These are phyloP conservation scores for Ceramica pisi DNA, from an alignment of 2,888 invertebrate genomes.

Conservation along the genomic window DNA sequence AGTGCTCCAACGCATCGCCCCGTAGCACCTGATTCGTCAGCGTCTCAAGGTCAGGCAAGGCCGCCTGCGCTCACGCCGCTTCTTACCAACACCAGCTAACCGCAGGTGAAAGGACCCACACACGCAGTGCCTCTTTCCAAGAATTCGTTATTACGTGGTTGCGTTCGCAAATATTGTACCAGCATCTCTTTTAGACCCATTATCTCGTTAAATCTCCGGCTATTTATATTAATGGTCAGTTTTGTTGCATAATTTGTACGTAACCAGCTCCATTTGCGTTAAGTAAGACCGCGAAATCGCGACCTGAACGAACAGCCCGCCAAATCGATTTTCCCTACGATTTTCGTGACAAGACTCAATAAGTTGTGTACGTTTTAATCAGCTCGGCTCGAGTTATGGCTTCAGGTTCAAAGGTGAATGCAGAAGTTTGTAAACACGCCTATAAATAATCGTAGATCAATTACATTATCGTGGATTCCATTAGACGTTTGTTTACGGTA, in stretches of 20 bases:
- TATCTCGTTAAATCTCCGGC: slow-evolving; percentile 15
- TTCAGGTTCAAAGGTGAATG: slow-evolving; percentile 53
- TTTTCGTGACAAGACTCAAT: slow-evolving; percentile 46
- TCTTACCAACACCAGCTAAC: slow-evolving; percentile 17
- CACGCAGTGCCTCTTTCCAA: slow-evolving; percentile 33
- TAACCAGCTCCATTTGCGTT: slow-evolving; percentile 17
- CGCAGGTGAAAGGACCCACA: slow-evolving; percentile 53
- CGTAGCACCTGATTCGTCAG: slow-evolving; percentile 38
- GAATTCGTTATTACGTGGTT: slow-evolving; percentile 36
- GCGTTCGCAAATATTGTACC: slow-evolving; percentile 22
- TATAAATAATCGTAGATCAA: slow-evolving; percentile 40
- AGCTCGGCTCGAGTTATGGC: slow-evolving; percentile 29
- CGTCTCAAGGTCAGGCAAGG: slow-evolving; percentile 64
- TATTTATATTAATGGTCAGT: slow-evolving; percentile 11
- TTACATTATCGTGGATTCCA: slow-evolving; percentile 20
- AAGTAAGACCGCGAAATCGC: slow-evolving; percentile 15
- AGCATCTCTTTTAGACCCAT: slow-evolving; percentile 9
- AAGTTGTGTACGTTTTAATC: slow-evolving; percentile 45
- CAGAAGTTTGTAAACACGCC: slow-evolving; percentile 55
- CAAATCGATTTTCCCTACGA: slow-evolving; percentile 28
- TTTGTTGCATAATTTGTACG: slow-evolving; percentile 29
- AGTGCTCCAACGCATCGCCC: slow-evolving; percentile 15
- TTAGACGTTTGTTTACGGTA: slow-evolving; percentile 44
- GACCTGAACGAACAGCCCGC: slow-evolving; percentile 2
- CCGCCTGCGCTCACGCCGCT: slow-evolving; percentile 39